Percentiles rank a stretch among this genome's conserved stretches.
Conservation (phyloP, 2,888 invertebrate genomes). For the Nomada fucata region DNA sequence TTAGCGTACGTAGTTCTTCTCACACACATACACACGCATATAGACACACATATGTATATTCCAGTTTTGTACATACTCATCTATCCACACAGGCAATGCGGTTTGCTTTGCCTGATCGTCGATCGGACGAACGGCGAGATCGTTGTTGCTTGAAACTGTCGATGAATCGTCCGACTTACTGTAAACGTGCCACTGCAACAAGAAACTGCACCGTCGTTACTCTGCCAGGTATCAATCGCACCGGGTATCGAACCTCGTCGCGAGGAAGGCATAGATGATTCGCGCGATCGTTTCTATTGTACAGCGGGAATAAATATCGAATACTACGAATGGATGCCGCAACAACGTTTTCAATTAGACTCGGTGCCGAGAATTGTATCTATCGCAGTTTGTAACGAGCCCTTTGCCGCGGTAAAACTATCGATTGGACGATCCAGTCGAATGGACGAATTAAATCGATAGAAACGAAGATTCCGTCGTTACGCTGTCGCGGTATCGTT, state of each 20-base stretch:
- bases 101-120: not conserved
- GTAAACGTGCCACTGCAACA: slow-evolving; percentile 11
- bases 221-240: slow-evolving; percentile 36
- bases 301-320: not conserved
- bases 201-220: slow-evolving; percentile 44
- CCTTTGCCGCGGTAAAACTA: not conserved
- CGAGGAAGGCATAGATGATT: slow-evolving; percentile 3
- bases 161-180: not conserved
- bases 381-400: not conserved
- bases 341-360: not conserved
- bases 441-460: too few species aligned
- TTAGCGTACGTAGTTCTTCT: slow-evolving; percentile 21
- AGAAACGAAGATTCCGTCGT: too few species aligned
- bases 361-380: not conserved
- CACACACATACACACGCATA: not conserved
- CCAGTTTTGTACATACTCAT: slow-evolving; percentile 41
- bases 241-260: slow-evolving; percentile 34
- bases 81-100: not conserved
- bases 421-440: too few species aligned
- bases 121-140: slow-evolving; percentile 50
- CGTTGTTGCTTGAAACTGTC: not conserved
- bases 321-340: not conserved
- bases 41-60: not conserved
- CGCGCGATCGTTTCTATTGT: slow-evolving; percentile 40
- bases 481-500: too few species aligned